Percentiles rank a stretch among this genome's conserved stretches.
Conservation (phyloP, 2,888 invertebrate species). For the Mythimna lalbum region DNA sequence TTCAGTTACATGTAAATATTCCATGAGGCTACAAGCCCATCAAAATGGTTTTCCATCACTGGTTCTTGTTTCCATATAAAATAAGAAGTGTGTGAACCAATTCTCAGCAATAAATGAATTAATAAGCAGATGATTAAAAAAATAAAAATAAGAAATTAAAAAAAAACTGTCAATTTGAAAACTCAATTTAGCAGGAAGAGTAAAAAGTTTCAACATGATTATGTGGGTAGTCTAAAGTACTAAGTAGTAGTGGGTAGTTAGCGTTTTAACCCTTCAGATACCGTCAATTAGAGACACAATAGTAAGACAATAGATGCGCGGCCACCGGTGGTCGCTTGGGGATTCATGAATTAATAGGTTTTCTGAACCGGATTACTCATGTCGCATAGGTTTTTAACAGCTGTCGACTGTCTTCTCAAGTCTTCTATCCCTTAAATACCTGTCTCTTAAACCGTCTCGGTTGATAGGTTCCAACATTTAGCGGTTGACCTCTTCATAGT, state of each 20-base stretch:
- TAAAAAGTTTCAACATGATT: neutral
- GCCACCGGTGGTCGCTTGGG: no score
- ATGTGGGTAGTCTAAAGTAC: conserved; percentile 9
- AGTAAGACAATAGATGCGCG: no score
- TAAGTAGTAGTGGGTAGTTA: neutral
- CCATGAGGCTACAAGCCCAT: conserved; percentile 6
- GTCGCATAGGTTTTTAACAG: conserved; percentile 1
- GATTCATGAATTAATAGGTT: no score
- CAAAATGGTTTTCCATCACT: conserved; percentile 9
- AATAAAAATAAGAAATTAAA: neutral
- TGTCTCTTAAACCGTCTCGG: neutral
- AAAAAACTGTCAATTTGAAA: neutral
- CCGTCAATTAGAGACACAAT: no score
- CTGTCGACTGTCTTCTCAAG: neutral
- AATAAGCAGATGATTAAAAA: neutral
- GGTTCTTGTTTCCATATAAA: neutral
- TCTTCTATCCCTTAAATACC: neutral
- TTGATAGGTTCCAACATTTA: conserved; percentile 3
- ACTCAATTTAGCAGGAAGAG: neutral
- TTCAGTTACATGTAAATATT: neutral
- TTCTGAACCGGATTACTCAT: neutral
- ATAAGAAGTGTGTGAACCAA: neutral
- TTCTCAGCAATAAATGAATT: neutral
- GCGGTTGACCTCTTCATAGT: conserved; percentile 10
- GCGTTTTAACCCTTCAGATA: no score